Percentiles rank a stretch among this genome's conserved stretches.
Conservation (phyloP, 2,888 invertebrate species). For the Argyresthia goedartella region DNA sequence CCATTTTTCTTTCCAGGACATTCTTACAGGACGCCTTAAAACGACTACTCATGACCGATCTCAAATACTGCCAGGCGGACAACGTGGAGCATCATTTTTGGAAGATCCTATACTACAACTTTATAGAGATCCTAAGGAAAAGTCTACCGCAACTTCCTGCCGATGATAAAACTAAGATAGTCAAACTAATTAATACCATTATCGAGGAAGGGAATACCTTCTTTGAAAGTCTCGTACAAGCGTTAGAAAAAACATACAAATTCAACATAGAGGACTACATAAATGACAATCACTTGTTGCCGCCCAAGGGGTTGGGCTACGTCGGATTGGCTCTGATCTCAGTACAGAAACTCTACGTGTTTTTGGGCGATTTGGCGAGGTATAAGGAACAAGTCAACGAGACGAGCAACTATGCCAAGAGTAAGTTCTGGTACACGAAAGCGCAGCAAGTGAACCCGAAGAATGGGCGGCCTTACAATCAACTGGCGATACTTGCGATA, state of each 20-base stretch:
- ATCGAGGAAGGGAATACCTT: slow-evolving; percentile 86
- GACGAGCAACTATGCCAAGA: slow-evolving; percentile 81
- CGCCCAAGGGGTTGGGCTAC: slow-evolving; percentile 75
- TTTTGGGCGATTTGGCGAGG: slow-evolving; percentile 92
- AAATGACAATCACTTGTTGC: slow-evolving; percentile 68
- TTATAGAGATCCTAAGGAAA: slow-evolving; percentile 86
- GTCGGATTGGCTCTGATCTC: slow-evolving; percentile 84
- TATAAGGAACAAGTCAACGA: slow-evolving; percentile 90
- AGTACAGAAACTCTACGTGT: slow-evolving; percentile 89
- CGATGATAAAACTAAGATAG: slow-evolving; percentile 74
- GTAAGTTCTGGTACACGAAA: slow-evolving; percentile 88
- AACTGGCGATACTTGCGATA: slow-evolving; percentile 90
- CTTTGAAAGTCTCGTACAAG: slow-evolving; percentile 80
- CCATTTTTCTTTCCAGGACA: slow-evolving; percentile 43
- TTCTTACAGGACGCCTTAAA: slow-evolving; percentile 78
- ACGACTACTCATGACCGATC: slow-evolving; percentile 79
- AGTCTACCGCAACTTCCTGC: slow-evolving; percentile 72
- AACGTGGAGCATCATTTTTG: slow-evolving; percentile 93
- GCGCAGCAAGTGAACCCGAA: slow-evolving; percentile 95
- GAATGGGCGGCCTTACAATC: slow-evolving; percentile 95
- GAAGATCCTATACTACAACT: slow-evolving; percentile 90
- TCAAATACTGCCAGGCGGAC: slow-evolving; percentile 88
- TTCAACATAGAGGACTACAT: slow-evolving; percentile 77
- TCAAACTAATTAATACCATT: slow-evolving; percentile 74
- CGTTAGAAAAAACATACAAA: slow-evolving; percentile 81